Percentiles rank a stretch among this genome's conserved stretches.
These are phyloP conservation scores for Trissolcus japonicus DNA, from an alignment of 2,888 invertebrate genomes.

Conservation along the genomic window DNA sequence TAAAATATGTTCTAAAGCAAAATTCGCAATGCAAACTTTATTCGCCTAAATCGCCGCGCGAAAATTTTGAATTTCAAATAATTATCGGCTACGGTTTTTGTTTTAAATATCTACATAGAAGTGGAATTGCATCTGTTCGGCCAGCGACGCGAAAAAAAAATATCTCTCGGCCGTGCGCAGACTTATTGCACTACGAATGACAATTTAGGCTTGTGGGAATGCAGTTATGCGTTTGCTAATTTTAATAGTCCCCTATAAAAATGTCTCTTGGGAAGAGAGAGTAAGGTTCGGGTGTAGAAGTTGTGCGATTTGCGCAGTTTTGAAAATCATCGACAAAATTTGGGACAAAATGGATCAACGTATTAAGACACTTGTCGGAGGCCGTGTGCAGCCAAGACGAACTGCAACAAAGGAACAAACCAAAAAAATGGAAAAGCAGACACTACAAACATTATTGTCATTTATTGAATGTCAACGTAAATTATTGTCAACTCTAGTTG, in stretches of 20 bases:
- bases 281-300: neutral
- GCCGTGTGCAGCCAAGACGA: no score
- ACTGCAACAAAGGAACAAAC: no score
- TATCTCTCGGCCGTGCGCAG: neutral
- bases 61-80: slow-evolving; percentile 19
- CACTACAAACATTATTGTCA: slow-evolving; percentile 3
- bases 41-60: slow-evolving; percentile 21
- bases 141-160: slow-evolving; percentile 4
- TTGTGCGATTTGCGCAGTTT: slow-evolving; percentile 42
- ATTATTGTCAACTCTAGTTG: slow-evolving; percentile 19
- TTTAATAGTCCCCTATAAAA: no score
- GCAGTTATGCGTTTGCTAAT: slow-evolving; percentile 4
- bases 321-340: slow-evolving; percentile 12
- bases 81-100: slow-evolving; percentile 34
- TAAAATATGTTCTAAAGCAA: slow-evolving; percentile 38
- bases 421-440: no score
- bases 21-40: slow-evolving; percentile 41
- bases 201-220: slow-evolving; percentile 22
- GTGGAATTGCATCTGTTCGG: slow-evolving; percentile 17
- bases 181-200: slow-evolving; percentile 16
- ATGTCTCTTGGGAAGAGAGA: neutral
- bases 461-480: slow-evolving; percentile 11
- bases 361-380: no score
- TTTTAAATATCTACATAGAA: slow-evolving; percentile 26
- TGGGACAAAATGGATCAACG: no score